Evolutionary conservation across 2,113 vertebrate genomes (phyloP), one percentile per base, ranked within the genome.

Genomic region (Etheostoma spectabile): DNA sequence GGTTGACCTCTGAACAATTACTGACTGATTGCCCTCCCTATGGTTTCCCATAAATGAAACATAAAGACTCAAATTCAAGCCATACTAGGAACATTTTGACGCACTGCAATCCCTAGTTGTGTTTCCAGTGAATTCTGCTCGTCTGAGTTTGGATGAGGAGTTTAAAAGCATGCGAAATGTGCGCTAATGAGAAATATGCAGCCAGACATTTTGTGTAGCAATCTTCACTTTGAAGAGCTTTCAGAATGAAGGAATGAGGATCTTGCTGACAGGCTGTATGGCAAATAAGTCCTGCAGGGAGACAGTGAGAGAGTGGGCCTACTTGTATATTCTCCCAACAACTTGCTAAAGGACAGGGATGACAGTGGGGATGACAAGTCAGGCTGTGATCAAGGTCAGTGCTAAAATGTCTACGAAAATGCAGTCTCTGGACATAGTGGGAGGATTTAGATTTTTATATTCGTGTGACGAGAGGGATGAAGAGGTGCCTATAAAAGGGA

Each of bases 351-450:
- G 80, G 74, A 84, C 70, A 55, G 65, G 86, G 74, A 84, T 79
- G 89, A 87, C 77, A 79, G 85, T 45, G 24, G 74, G 78, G 80
- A 89, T 84, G 86, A 90, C 85, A 88, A 61, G 79, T 67, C 60
- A 33, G 55, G 24, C 77, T 88, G 81, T 83, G 89, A 93, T 91
- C 86, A 91, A 91, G 80, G 83, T 89, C 88, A 68, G 48, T 6
- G 74, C 61, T 80, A 72, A 88, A 86, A 85, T 74, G 77, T 76
- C 74, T 53, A 52, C 19, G 71, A 79, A 86, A 68, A 90, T 63
- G 35, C 69, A 38, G 65, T 76, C 11, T 83, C 71, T 24, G 10
- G 64, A 86, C 45, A 45, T n/a, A 53, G 69, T 61, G 81, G 83
- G 74, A 77, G 68, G 77, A 88, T 92, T 91, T 85, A 53, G 8